Evolutionary conservation across 2,888 invertebrate species (phyloP).

Genomic region (Drosophila meridionalis): DNA sequence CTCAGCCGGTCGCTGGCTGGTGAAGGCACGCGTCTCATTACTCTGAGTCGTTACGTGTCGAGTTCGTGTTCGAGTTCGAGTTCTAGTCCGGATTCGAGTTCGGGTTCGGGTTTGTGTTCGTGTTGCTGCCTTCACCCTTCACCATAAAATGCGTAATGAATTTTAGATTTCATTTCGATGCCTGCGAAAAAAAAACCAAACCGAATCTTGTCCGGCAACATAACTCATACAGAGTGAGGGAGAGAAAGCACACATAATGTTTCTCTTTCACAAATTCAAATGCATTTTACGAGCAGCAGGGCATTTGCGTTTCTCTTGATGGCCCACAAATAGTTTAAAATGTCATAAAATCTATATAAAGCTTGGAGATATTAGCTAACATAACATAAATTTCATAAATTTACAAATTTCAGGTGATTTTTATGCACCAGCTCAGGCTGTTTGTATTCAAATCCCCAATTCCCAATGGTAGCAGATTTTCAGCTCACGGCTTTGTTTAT

Average conservation of each 20-base stretch:
- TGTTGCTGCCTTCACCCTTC: conserved; percentile 4
- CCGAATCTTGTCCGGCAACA: conserved; percentile 58
- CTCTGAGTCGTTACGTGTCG: conserved; percentile 64
- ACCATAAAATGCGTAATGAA: conserved; percentile 78
- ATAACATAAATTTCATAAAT: neutral
- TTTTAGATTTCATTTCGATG: conserved; percentile 80
- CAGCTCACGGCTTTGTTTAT: neutral
- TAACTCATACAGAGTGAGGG: conserved; percentile 14
- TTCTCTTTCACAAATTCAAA: neutral
- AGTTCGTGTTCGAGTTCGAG: conserved; percentile 25
- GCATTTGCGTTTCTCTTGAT: conserved; percentile 47
- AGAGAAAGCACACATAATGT: neutral
- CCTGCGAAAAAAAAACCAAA: conserved; percentile 36
- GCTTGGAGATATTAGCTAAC: neutral
- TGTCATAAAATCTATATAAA: conserved; percentile 2
- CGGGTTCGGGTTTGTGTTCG: conserved; percentile 17
- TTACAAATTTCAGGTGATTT: neutral
- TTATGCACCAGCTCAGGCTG: neutral
- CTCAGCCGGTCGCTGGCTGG: conserved; percentile 20
- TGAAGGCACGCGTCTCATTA: conserved; percentile 74
- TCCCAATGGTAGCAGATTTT: neutral
- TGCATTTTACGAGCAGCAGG: conserved; percentile 26
- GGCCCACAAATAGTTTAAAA: conserved; percentile 61
- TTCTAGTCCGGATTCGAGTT: neutral
- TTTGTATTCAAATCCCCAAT: neutral